A percentile compares a stretch with the other conserved stretches of the same genome.
phyloP scores from a whole-genome alignment of 2,113 vertebrate genomes.

The Pterocles burchelli region DNA sequence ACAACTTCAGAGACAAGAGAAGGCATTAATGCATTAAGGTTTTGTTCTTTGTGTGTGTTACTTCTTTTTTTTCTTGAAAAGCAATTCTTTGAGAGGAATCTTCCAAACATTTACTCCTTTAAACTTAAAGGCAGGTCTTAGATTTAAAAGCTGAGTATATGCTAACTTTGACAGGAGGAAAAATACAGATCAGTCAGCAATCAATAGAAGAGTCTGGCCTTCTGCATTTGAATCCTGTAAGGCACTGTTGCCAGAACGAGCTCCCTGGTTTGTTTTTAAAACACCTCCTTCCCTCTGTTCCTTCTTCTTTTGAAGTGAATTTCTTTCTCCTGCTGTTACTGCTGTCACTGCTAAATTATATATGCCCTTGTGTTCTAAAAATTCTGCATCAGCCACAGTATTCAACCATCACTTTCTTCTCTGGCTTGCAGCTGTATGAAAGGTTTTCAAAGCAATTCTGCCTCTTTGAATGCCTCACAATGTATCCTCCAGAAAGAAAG shows the following conservation, averaged over 20 bases:
- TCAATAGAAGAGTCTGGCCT: slow-evolving; percentile 41
- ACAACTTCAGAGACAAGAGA: background rate
- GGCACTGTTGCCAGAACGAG: background rate
- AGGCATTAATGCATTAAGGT: background rate
- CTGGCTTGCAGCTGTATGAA: background rate
- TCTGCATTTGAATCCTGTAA: slow-evolving; percentile 30
- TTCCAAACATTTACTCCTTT: background rate
- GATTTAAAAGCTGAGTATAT: slow-evolving; percentile 31
- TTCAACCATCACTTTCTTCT: background rate
- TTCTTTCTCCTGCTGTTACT: background rate
- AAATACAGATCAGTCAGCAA: slow-evolving; percentile 59
- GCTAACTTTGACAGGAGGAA: background rate
- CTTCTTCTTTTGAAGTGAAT: slow-evolving; percentile 53
- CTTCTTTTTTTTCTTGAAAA: background rate
- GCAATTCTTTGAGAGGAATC: background rate
- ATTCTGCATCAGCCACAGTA: background rate
- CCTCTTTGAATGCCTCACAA: background rate
- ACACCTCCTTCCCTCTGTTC: slow-evolving; percentile 13
- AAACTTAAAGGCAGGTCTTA: slow-evolving; percentile 32
- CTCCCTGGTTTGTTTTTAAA: slow-evolving; percentile 28
- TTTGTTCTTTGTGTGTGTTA: background rate
- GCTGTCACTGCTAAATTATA: slow-evolving; percentile 54
- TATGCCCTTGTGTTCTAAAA: slow-evolving; percentile 25
- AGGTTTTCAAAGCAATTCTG: background rate
- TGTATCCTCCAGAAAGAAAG: background rate